Evolutionary conservation across 2,888 invertebrate species (phyloP).

Genomic region (Trachelus troglodyta): DNA sequence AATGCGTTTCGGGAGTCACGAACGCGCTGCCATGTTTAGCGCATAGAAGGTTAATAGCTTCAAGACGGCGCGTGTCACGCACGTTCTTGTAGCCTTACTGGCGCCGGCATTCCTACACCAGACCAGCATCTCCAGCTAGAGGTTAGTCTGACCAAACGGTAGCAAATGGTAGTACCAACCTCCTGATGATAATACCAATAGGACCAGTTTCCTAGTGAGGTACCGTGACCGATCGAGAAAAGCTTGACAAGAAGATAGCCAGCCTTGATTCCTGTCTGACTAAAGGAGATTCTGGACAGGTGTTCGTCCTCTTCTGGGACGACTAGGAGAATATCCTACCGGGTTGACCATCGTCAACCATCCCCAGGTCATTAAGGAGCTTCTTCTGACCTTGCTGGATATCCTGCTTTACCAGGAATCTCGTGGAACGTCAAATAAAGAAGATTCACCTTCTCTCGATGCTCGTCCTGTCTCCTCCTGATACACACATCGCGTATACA

Average conservation of each 20-base stretch:
- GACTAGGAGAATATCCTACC: background rate
- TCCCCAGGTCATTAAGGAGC: background rate
- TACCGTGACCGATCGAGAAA: conserved; percentile 45
- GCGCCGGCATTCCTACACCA: background rate
- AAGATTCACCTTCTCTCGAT: background rate
- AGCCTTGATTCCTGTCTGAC: background rate
- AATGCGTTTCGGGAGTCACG: background rate
- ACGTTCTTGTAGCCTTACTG: background rate
- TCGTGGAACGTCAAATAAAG: background rate
- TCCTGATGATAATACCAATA: background rate
- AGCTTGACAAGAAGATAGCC: conserved; percentile 37
- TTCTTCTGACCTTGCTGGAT: background rate
- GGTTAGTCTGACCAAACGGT: background rate
- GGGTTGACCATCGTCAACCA: background rate
- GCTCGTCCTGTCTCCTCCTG: background rate
- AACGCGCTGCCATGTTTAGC: background rate
- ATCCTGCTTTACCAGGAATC: background rate
- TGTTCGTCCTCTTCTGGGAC: background rate
- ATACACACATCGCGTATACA: background rate
- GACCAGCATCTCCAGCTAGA: background rate
- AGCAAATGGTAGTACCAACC: background rate
- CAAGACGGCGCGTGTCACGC: background rate
- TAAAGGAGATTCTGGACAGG: background rate
- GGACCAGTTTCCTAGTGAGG: conserved; percentile 51
- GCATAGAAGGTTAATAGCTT: background rate